Percentiles rank a stretch among this genome's conserved stretches.
Conservation (phyloP, 2,113 vertebrate species). For the Lophius piscatorius region DNA sequence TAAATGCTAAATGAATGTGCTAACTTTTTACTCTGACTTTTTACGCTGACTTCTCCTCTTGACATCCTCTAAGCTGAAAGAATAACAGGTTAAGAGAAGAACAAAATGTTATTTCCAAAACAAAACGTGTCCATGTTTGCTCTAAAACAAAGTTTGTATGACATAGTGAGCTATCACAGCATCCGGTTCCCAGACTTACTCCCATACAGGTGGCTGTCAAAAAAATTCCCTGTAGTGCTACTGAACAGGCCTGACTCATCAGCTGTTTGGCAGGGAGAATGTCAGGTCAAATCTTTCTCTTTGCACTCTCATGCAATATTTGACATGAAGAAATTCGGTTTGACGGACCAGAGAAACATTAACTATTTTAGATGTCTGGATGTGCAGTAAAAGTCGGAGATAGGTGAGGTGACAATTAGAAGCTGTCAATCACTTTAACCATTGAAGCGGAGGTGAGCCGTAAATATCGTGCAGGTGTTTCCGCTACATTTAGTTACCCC, state of each 20-base stretch:
- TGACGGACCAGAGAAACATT: slow-evolving; percentile 74
- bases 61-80: slow-evolving; percentile 49
- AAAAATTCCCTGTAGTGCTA: slow-evolving; percentile 64
- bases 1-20: too few relatives aligned
- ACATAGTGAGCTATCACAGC: slow-evolving; percentile 57
- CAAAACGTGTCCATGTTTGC: slow-evolving; percentile 62
- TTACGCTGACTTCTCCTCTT: slow-evolving; percentile 49
- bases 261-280: slow-evolving; percentile 57
- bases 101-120: slow-evolving; percentile 59
- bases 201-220: slow-evolving; percentile 55
- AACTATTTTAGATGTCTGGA: slow-evolving; percentile 65
- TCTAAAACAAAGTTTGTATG: slow-evolving; percentile 64
- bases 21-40: not conserved
- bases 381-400: slow-evolving; percentile 29
- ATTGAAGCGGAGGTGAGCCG: slow-evolving; percentile 25
- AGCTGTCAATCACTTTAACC: slow-evolving; percentile 68
- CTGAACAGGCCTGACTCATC: slow-evolving; percentile 62
- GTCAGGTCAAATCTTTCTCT: slow-evolving; percentile 38
- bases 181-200: slow-evolving; percentile 65
- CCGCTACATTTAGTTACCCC: slow-evolving; percentile 70
- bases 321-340: slow-evolving; percentile 37
- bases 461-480: slow-evolving; percentile 79
- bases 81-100: slow-evolving; percentile 32
- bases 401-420: slow-evolving; percentile 62
- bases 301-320: slow-evolving; percentile 28